Percentiles rank a stretch among this genome's conserved stretches.
Evolutionary conservation across 2,888 invertebrate species (phyloP).

Genomic region (Nephrotoma flavescens): DNA sequence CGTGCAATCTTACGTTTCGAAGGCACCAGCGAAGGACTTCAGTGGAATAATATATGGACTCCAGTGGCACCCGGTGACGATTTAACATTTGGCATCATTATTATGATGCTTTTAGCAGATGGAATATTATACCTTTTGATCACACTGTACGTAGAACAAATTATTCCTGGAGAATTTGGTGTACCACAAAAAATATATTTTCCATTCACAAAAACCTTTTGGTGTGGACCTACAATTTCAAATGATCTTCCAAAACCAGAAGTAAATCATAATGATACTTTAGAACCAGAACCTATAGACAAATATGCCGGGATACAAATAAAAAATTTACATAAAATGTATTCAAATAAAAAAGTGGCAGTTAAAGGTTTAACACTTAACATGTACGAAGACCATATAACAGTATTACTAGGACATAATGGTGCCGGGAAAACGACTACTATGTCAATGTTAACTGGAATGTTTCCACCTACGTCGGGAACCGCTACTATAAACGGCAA

Average conservation of each 20-base stretch:
- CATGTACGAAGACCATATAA: constrained; percentile 81
- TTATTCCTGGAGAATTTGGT: constrained; percentile 75
- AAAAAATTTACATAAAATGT: constrained; percentile 48
- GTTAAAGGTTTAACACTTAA: constrained; percentile 59
- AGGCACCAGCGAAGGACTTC: constrained; percentile 47
- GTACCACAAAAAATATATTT: constrained; percentile 74
- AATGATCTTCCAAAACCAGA: neutral
- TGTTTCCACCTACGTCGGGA: constrained; percentile 50
- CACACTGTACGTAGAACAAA: constrained; percentile 73
- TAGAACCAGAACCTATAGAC: constrained; percentile 34
- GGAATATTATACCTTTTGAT: constrained; percentile 53
- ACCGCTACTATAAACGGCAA: constrained; percentile 55
- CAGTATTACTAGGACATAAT: constrained; percentile 61
- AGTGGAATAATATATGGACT: constrained; percentile 39
- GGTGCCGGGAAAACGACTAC: constrained; percentile 92
- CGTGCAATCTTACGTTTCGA: constrained; percentile 51
- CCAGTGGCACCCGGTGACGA: constrained; percentile 51
- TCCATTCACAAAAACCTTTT: constrained; percentile 43
- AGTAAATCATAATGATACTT: constrained; percentile 12
- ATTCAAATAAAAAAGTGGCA: constrained; percentile 36
- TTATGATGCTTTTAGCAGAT: constrained; percentile 50
- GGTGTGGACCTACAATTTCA: constrained; percentile 25
- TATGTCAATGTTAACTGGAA: constrained; percentile 81
- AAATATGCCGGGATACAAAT: constrained; percentile 37
- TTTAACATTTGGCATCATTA: constrained; percentile 51